Evolutionary conservation across 2,888 invertebrate genomes (phyloP).

Genomic region (Odiellus spinosus): DNA sequence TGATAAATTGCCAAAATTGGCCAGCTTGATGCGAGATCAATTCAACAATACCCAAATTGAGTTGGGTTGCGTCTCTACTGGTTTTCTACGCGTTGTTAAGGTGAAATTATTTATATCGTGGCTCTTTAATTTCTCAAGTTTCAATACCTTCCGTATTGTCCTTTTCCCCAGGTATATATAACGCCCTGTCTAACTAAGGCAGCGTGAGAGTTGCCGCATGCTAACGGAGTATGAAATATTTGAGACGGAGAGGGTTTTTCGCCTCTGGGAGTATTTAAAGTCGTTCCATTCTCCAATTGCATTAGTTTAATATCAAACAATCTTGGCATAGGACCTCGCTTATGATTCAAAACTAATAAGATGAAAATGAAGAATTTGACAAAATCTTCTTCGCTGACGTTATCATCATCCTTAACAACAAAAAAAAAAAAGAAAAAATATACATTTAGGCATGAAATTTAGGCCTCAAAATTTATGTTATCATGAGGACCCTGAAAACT

Average conservation of each 20-base stretch:
- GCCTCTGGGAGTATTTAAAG: neutral
- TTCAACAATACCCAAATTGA: no score
- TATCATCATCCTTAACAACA: conserved; percentile 18
- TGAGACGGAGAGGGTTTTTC: neutral
- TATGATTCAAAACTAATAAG: conserved; percentile 24
- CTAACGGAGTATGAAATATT: conserved; percentile 27
- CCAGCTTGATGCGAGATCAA: no score
- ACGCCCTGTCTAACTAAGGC: conserved; percentile 43
- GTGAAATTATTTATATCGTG: no score
- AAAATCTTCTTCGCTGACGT: conserved; percentile 19
- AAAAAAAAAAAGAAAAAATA: no score
- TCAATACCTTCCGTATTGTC: conserved; percentile 20
- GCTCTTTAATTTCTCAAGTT: no score
- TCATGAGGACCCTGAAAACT: no score
- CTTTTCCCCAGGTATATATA: conserved; percentile 45
- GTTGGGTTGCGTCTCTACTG: no score
- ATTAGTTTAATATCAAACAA: conserved; percentile 4
- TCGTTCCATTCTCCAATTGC: neutral
- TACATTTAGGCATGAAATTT: no score
- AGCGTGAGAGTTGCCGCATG: conserved; percentile 45
- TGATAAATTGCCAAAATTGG: no score
- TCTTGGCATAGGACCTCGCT: conserved; percentile 14
- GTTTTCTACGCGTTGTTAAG: no score
- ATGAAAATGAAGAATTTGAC: conserved; percentile 26
- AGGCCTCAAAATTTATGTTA: no score